A percentile compares a stretch with the other conserved stretches of the same genome.
Evolutionary conservation across 2,113 vertebrate species (phyloP).

Genomic region (Neodon shergylaensis): DNA sequence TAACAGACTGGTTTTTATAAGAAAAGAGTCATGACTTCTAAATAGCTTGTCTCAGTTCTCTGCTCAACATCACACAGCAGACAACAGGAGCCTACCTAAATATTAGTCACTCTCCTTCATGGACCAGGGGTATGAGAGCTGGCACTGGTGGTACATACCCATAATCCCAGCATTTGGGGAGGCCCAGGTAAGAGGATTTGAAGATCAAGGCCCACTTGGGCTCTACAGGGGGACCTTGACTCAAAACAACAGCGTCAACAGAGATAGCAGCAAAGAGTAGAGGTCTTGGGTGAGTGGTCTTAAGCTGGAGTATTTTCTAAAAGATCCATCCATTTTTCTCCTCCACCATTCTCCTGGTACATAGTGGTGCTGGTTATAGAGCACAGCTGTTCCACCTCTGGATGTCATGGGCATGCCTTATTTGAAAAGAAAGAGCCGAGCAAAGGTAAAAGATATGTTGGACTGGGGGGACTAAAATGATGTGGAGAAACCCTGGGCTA

Average conservation of each 20-base stretch:
- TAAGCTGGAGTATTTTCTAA: neutral
- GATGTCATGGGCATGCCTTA: neutral
- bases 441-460: neutral
- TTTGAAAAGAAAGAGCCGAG: neutral
- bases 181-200: neutral
- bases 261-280: neutral
- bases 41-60: neutral
- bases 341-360: neutral
- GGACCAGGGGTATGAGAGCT: neutral
- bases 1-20: neutral
- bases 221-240: neutral
- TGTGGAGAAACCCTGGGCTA: neutral
- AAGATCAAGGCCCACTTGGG: neutral
- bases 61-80: neutral
- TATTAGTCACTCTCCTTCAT: neutral
- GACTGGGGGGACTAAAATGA: neutral
- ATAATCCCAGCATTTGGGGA: neutral
- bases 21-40: neutral
- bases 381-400: neutral
- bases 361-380: neutral
- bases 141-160: neutral
- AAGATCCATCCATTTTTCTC: neutral
- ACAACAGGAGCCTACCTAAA: neutral
- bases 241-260: neutral
- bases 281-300: neutral